A percentile compares a stretch with the other conserved stretches of the same genome.
These are phyloP conservation scores for Epistrophe eligans DNA, from an alignment of 2,888 invertebrate species.

Conservation along the genomic window DNA sequence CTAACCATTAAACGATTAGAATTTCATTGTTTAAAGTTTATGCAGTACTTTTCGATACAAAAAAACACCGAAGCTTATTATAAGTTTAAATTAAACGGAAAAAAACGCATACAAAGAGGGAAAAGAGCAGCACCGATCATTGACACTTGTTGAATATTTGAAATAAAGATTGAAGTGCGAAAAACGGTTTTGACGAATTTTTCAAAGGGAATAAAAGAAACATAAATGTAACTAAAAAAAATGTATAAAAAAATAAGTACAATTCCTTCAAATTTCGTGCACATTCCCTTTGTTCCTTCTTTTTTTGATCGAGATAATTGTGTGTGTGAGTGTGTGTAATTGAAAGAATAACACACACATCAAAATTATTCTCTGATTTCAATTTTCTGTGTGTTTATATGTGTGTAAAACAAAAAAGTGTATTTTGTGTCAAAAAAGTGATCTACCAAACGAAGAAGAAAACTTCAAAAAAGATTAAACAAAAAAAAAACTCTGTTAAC, in stretches of 20 bases:
- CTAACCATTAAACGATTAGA: neutral
- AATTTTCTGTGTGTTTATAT: constrained; percentile 9
- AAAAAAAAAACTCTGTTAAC: constrained; percentile 34
- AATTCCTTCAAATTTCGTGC: constrained; percentile 66
- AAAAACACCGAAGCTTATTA: constrained; percentile 46
- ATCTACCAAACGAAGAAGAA: constrained; percentile 61
- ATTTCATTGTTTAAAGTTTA: neutral
- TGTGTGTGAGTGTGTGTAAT: constrained; percentile 30
- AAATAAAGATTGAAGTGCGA: constrained; percentile 20
- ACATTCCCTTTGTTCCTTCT: constrained; percentile 71
- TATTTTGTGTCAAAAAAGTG: constrained; percentile 66
- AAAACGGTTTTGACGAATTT: constrained; percentile 16
- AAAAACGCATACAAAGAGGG: constrained; percentile 39
- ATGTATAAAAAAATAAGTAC: constrained; percentile 35
- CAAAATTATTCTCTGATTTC: constrained; percentile 60
- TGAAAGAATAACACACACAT: constrained; percentile 38
- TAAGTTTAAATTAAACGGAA: constrained; percentile 69
- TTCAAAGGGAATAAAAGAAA: constrained; percentile 4
- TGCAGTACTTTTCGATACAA: constrained; percentile 4
- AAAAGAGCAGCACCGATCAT: constrained; percentile 37
- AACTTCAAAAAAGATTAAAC: constrained; percentile 60
- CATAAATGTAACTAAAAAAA: constrained; percentile 8
- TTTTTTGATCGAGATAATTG: constrained; percentile 64
- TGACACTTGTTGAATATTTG: constrained; percentile 70
- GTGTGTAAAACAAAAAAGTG: constrained; percentile 45